Evolutionary conservation across 2,797 vertebrate species (phyloP).

Genomic region (Girardinus metallicus): DNA sequence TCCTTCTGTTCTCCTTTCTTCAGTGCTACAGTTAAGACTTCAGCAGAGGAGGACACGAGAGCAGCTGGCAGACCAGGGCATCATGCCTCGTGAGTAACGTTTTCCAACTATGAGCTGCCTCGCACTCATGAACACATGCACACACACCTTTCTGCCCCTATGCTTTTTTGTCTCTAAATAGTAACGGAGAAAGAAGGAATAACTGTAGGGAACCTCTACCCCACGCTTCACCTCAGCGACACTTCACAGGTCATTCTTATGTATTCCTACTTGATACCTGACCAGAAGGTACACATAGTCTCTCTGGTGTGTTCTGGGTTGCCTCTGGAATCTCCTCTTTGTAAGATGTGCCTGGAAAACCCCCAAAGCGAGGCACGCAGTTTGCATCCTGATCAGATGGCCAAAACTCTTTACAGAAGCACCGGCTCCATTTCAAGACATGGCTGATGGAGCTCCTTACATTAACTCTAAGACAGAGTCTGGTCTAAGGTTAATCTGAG

Average conservation of each 20-base stretch:
- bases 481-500: background rate
- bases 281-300: background rate
- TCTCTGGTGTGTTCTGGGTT: background rate
- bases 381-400: background rate
- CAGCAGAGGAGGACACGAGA: constrained; percentile 96
- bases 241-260: background rate
- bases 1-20: constrained; percentile 45
- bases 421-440: background rate
- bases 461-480: background rate
- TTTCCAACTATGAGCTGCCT: constrained; percentile 42
- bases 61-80: constrained; percentile 93
- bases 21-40: constrained; percentile 98
- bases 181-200: constrained; percentile 1
- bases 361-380: background rate
- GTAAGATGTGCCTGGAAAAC: background rate
- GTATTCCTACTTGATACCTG: background rate
- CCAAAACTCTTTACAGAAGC: background rate
- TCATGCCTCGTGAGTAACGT: constrained; percentile 95
- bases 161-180: constrained; percentile 5
- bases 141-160: constrained; percentile 1
- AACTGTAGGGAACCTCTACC: background rate
- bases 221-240: background rate
- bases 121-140: constrained; percentile 16
- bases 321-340: background rate
- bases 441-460: background rate